These are phyloP conservation scores for Eudasyphora cyanicolor DNA, from an alignment of 2,888 invertebrate genomes.

Conservation along the genomic window DNA sequence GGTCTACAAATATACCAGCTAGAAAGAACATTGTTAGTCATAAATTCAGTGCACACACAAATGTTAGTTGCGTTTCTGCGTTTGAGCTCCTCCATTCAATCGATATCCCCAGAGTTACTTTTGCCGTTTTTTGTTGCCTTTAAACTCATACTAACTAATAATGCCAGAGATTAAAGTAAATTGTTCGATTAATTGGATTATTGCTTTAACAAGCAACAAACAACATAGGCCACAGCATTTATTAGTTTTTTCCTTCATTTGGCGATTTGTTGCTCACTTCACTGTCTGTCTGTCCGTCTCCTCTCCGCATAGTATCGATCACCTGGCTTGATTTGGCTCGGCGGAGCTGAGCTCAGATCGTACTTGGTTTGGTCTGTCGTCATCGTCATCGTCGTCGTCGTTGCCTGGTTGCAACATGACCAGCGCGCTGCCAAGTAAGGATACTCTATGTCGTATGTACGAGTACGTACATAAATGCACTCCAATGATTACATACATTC, in stretches of 20 bases:
- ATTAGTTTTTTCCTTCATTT: slow-evolving; percentile 41
- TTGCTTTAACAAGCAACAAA: slow-evolving; percentile 65
- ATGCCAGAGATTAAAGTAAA: slow-evolving; percentile 66
- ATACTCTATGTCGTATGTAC: slow-evolving; percentile 21
- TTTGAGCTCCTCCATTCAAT: background rate
- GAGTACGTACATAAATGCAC: background rate
- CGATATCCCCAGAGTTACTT: slow-evolving; percentile 24
- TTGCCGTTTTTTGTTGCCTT: slow-evolving; percentile 21
- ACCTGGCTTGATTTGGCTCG: slow-evolving; percentile 40
- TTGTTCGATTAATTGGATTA: slow-evolving; percentile 69
- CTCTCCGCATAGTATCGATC: slow-evolving; percentile 30
- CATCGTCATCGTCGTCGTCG: no score
- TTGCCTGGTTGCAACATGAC: slow-evolving; percentile 52
- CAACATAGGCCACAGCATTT: slow-evolving; percentile 36
- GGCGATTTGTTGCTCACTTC: background rate
- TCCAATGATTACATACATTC: slow-evolving; percentile 55
- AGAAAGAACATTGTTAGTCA: no score
- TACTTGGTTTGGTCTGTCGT: background rate
- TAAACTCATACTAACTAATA: slow-evolving; percentile 55
- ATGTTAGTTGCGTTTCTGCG: background rate
- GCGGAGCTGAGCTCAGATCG: background rate
- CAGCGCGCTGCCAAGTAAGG: slow-evolving; percentile 63
- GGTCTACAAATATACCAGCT: no score
- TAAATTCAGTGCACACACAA: background rate
- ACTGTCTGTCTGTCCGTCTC: slow-evolving; percentile 12